Percentiles rank a stretch among this genome's conserved stretches.
phyloP scores from a whole-genome alignment of 2,113 vertebrate genomes.

The Jaculus jaculus region DNA sequence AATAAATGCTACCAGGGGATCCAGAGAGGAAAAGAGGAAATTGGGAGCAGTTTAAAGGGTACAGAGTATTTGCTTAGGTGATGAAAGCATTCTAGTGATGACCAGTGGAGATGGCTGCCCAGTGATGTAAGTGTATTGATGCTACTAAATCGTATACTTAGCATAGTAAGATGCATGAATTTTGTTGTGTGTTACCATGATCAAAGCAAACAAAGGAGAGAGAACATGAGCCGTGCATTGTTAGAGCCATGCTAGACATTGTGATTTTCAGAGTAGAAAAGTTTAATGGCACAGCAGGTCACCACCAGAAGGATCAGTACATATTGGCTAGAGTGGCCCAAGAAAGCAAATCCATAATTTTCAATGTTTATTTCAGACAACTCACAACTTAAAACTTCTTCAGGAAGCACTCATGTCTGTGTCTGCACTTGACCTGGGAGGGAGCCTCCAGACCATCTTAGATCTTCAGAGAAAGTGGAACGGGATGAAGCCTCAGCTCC shows the following conservation, averaged over 20 bases:
- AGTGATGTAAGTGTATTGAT: neutral
- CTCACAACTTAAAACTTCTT: slow-evolving; percentile 82
- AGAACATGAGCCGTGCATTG: neutral
- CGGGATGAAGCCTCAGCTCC: slow-evolving; percentile 88
- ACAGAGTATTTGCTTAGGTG: neutral
- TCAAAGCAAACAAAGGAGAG: slow-evolving; percentile 65
- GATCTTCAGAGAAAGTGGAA: slow-evolving; percentile 87
- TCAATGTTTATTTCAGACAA: slow-evolving; percentile 84
- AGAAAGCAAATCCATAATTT: neutral
- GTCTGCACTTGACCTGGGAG: slow-evolving; percentile 86
- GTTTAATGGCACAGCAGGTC: neutral
- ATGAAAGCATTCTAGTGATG: neutral
- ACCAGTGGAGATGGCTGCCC: too few species aligned
- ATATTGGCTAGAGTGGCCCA: neutral
- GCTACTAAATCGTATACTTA: neutral
- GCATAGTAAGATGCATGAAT: neutral
- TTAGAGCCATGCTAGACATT: neutral
- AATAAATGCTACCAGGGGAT: too few species aligned
- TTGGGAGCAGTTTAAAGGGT: neutral
- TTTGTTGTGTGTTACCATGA: neutral
- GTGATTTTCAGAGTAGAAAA: neutral
- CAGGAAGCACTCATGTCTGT: slow-evolving; percentile 84
- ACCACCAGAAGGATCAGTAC: neutral
- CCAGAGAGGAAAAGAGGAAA: neutral
- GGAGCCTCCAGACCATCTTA: slow-evolving; percentile 80